Conservation (phyloP, 2,888 invertebrate species). For the Chalcis sispes region DNA sequence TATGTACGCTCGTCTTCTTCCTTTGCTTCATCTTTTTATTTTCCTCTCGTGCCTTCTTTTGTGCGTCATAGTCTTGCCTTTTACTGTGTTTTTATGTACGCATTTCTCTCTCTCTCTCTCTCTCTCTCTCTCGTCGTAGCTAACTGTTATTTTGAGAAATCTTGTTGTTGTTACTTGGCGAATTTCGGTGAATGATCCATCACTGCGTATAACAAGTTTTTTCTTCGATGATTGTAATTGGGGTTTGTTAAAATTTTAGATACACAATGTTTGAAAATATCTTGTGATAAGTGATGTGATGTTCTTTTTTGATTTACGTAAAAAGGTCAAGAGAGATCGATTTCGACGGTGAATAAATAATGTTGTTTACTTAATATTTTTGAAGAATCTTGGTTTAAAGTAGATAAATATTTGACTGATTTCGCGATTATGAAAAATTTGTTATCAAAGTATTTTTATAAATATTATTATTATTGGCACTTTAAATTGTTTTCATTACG, state of each 20-base stretch:
- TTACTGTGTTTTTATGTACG: no score
- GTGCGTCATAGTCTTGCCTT: background rate
- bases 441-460: no score
- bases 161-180: slow-evolving; percentile 31
- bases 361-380: no score
- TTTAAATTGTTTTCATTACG: no score
- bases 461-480: no score
- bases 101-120: no score
- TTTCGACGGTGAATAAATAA: background rate
- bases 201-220: background rate
- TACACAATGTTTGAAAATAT: background rate
- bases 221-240: no score
- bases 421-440: no score
- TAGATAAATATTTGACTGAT: no score
- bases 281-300: background rate
- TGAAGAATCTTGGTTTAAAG: no score
- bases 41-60: background rate
- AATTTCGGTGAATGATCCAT: slow-evolving; percentile 9
- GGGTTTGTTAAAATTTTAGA: background rate
- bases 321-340: slow-evolving; percentile 17
- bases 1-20: slow-evolving; percentile 9
- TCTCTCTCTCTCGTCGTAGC: no score
- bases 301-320: background rate
- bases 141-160: slow-evolving; percentile 37
- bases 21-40: slow-evolving; percentile 14